Base-by-base conservation (phyloP, 2,797 vertebrate species). In the Enoplosus armatus region DNA sequence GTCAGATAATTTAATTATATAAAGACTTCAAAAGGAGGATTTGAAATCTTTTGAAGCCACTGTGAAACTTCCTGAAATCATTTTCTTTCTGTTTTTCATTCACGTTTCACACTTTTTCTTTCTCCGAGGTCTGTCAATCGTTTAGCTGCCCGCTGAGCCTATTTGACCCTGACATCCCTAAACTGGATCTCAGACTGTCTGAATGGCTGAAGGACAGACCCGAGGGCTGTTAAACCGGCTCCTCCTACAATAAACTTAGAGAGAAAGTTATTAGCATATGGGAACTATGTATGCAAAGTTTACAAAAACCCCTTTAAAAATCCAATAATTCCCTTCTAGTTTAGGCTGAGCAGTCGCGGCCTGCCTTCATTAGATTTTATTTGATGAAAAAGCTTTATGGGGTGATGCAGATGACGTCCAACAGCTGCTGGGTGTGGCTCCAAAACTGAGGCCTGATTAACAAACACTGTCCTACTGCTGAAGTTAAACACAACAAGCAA, bases 121-220 rank as follows among this genome's bases (percentile, higher is more conserved):
- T 22, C 45, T 58, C 68, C 69, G 54, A 70, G 54, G 35, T 70
- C 72, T 76, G 70, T 75, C 83, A 80, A 77, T 89, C 87, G 79
- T 50, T 75, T 63, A 83, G 79, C 72, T 64, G 24, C 68, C 29
- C 2, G 24, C 68, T 93, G 89, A 91, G 90, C 90, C 85, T 85
- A 75, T 91, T 90, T 90, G 76, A 91, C 75, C 66, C 51, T 92
- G 83, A 92, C 82, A 55, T 92, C 89, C 87, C 77, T 75, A 24
- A 85, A 83, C 37, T 53, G 22, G 63, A 79, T 39, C 55, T 79
- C 0, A 22, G 11, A 31, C 73, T 71, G 75, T 68, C 82, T 80
- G 84, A 48, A 45, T 66, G 54, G 41, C 8, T 61, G 58, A 63
- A 77, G 77, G 68, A 64, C 61, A 43, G n/a, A 65, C 20, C 27